Evolutionary conservation across 2,888 invertebrate species (phyloP).

Genomic region (Nomada hirtipes): DNA sequence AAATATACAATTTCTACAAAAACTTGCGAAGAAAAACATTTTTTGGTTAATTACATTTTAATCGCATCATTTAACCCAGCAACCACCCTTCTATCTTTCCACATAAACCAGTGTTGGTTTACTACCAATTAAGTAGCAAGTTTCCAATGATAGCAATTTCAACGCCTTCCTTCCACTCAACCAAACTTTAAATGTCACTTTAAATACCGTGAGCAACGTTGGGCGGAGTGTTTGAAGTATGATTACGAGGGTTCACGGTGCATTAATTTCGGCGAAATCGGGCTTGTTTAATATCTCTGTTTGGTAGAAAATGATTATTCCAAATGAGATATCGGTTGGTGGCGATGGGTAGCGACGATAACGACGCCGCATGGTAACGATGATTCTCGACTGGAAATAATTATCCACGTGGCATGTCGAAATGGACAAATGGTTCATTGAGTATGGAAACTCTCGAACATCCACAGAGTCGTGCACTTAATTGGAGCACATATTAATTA

Average conservation of each 20-base stretch:
- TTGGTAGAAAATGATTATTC: constrained; percentile 36
- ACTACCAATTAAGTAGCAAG: constrained; percentile 29
- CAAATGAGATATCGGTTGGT: constrained; percentile 4
- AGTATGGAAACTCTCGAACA: constrained; percentile 45
- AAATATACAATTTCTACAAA: too few species aligned
- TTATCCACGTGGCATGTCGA: constrained; percentile 56
- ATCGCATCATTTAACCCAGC: not conserved
- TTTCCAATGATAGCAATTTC: not conserved
- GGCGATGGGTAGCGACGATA: constrained; percentile 28
- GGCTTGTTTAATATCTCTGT: constrained; percentile 21
- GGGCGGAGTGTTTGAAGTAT: constrained; percentile 5
- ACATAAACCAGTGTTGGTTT: constrained; percentile 5
- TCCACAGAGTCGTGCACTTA: constrained; percentile 42
- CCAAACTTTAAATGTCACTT: constrained; percentile 29
- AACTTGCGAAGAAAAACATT: too few species aligned
- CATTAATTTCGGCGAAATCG: constrained; percentile 29
- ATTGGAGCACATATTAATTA: constrained; percentile 61
- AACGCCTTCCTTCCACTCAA: not conserved
- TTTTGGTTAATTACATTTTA: too few species aligned
- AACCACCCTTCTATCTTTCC: too few species aligned
- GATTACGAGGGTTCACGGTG: not conserved
- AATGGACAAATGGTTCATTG: constrained; percentile 51
- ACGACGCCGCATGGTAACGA: constrained; percentile 31
- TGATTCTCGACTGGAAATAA: constrained; percentile 56
- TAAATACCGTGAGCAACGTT: constrained; percentile 15